Conservation (phyloP, 2,797 vertebrate genomes). For the Aselliscus stoliczkanus region DNA sequence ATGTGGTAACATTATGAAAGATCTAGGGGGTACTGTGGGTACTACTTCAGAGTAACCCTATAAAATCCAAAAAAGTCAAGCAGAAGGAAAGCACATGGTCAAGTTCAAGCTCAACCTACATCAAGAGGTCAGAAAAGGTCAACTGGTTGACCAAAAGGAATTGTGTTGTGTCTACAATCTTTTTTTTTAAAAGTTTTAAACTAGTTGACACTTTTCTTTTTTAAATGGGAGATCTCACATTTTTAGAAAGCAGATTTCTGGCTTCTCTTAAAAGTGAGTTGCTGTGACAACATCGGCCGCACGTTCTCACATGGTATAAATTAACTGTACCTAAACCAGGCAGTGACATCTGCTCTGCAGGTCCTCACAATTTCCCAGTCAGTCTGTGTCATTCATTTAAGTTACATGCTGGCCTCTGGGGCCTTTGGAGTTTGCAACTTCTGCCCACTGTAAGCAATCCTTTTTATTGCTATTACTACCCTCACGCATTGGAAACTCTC, state of each 20-base stretch:
- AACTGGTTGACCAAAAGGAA: not conserved
- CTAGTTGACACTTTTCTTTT: not conserved
- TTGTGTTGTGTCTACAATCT: not conserved
- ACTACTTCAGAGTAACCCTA: not conserved
- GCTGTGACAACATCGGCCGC: not conserved
- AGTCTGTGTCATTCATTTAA: not conserved
- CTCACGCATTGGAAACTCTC: not conserved
- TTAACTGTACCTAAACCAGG: not conserved
- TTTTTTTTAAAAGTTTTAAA: not conserved
- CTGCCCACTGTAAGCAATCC: not conserved
- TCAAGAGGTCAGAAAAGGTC: constrained; percentile 21
- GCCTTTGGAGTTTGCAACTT: not conserved
- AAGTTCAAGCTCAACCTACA: constrained; percentile 23
- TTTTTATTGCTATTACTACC: not conserved
- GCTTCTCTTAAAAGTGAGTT: not conserved
- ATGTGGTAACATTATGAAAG: not conserved
- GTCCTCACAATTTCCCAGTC: not conserved
- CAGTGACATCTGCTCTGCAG: not conserved
- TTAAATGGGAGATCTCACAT: not conserved
- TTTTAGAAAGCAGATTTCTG: not conserved
- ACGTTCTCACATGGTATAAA: not conserved
- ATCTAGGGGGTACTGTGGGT: not conserved
- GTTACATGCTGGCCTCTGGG: not conserved
- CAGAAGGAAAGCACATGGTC: not conserved
- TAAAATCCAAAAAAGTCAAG: not conserved